Conservation (phyloP, 2,797 vertebrate genomes). For the Synanceia verrucosa region DNA sequence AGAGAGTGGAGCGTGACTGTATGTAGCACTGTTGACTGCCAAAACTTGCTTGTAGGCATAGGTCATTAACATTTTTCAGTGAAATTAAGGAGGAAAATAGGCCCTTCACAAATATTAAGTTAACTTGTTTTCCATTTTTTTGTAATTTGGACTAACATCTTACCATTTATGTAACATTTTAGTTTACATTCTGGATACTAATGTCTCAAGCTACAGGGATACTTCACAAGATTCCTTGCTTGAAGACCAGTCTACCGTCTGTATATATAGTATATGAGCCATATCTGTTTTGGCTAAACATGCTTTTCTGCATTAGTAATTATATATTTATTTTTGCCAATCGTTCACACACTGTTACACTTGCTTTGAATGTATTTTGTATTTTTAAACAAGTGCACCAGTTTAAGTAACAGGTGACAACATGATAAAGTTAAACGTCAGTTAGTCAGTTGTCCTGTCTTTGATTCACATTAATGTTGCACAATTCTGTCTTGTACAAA, state of each 20-base stretch:
- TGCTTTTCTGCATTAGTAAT: not conserved
- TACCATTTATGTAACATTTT: not conserved
- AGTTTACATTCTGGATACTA: not conserved
- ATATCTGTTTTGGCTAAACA: not conserved
- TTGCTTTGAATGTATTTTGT: not conserved
- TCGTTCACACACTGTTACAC: not conserved
- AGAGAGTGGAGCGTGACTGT: no score
- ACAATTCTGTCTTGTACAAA: not conserved
- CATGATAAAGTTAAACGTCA: not conserved
- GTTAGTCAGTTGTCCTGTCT: not conserved
- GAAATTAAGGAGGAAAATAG: not conserved
- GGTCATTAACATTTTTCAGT: no score
- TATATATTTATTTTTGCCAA: not conserved
- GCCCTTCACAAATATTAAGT: no score
- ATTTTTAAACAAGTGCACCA: not conserved
- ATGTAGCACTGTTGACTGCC: no score
- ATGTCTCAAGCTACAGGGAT: not conserved
- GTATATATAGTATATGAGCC: not conserved
- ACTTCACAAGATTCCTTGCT: not conserved
- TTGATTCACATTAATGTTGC: not conserved
- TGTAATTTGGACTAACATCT: not conserved
- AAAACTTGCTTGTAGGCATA: no score
- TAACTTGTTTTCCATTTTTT: not conserved
- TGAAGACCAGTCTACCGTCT: not conserved
- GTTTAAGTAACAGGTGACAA: not conserved